Evolutionary conservation across 2,797 vertebrate species (phyloP), one percentile per base, ranked within the genome.

Genomic region (Melopsittacus undulatus): DNA sequence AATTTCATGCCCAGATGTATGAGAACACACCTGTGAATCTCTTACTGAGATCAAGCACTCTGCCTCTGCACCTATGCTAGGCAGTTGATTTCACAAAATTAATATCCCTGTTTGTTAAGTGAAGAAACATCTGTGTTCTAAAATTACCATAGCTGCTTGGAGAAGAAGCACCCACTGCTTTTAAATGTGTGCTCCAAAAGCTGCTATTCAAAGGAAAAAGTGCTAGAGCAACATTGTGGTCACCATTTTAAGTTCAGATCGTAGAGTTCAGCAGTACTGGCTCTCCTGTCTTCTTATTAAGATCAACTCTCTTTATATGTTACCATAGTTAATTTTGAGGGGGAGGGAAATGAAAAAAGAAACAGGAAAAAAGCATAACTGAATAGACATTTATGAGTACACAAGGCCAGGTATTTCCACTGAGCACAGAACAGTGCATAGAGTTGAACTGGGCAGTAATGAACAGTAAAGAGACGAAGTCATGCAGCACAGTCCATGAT

Each of bases 41-140:
- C 46, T 32, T 51, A 8, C 16, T 69, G 69, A 83, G 34, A 83
- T 51, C 21, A 43, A 88, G 48, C 52, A 49, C 29, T 27, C 51
- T 67, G 61, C 42, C 69, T 92, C 36, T 5, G 8, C 66, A 90
- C 54, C 73, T 68, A 70, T n/a, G 40, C 78, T 88, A 78, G 90
- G 76, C 54, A 82, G 84, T 36, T 61, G 13, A 15, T 67, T 92
- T 73, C 61, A 70, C 43, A 82, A 78, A 20, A 43, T 46, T 62
- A 87, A 40, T 57, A 76, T 9, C 12, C 0, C 1, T 73, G 59
- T 42, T 84, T 79, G n/a, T 36, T 23, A 76, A 66, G 70, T 18
- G 30, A 83, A 83, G 66, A 78, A 87, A 94, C 76, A 92, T 56
- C 40, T 87, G 56, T 63, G 63, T 13, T 78, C 59, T 72, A 70